Evolutionary conservation across 2,888 invertebrate species (phyloP), one percentile per base, ranked within the genome.

Genomic region (Atherix ibis): DNA sequence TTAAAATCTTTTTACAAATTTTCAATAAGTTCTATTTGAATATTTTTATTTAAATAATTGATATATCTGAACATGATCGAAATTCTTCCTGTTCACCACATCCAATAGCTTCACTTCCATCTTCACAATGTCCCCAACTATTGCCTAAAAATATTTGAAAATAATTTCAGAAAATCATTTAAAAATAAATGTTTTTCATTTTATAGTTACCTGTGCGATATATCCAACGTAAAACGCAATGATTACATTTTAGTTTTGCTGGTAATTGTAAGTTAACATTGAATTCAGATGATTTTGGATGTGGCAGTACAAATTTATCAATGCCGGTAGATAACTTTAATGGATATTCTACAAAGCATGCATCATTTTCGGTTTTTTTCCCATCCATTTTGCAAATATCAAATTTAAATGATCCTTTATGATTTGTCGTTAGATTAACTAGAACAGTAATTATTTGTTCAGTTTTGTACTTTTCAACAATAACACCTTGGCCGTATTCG

Each of bases 161-260:
- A 22, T 10, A 22, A 22, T 22, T 22, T 22, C 6, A 22, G 10
- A 22, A 22, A 8, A 22, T 10, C 22, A 22, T 22, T 8, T 22
- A 8, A 10, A 8, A 22, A 22, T 22, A 22, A 22, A 22, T 22
- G 6, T 22, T 22, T 6, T n/a, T n/a, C n/a, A n/a, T n/a, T n/a
- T n/a, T n/a, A n/a, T n/a, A n/a, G n/a, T n/a, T 22, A 22, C 22
- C 22, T 14, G 59, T 53, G 2, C 48, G 48, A 41, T 68, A 71
- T 22, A 62, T 62, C 71, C 71, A 71, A 36, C 68, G 63, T 3
- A 72, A 46, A 2, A 68, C 65, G 43, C 71, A 70, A 27, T 65
- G 66, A 0, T 61, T 41, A 45, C 70, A 71, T 12, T 47, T 58
- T 10, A 70, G 32, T 3, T 49, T 53, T 3, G 45, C 15, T 0